Evolutionary conservation across 2,113 vertebrate species (phyloP), one percentile per base, ranked within the genome.

Genomic region (Epinephelus fuscoguttatus): DNA sequence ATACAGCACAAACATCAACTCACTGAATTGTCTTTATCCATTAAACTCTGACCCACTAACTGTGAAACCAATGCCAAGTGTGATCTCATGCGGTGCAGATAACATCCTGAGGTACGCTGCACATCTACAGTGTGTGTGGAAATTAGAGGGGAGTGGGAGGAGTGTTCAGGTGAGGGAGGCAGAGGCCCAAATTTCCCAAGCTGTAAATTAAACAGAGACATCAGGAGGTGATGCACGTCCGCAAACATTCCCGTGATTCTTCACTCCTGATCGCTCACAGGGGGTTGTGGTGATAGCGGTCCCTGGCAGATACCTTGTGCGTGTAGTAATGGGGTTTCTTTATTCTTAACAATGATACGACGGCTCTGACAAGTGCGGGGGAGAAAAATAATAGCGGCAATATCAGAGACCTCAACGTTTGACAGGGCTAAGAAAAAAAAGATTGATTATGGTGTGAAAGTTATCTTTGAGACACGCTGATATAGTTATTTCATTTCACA

Each of bases 211-310:
- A 89, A 89, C 67, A 49, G 61, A 80, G 66, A 82, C n/a, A 4
- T 75, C 62, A 73, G 64, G 77, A 3, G 76, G 62, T 72, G 85
- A 87, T 85, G 55, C 80, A 87, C 53, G 33, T 82, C 85, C 55
- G 74, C 87, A 88, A 78, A 91, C 90, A 91, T 90, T 92, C 88
- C 63, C 67, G 9, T 40, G 59, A 81, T 91, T 84, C 84, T n/a
- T 88, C 30, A 30, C 30, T 30, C 30, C 30, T 30, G 30, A 30
- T 30, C 30, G 30, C 30, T 30, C 77, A 30, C 30, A 30, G 30
- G 30, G 30, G 3, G 30, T 4, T 30, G 4, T 4, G 55, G 23
- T 45, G 79, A 82, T 59, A 45, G 56, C 49, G 23, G 73, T 27
- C 23, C 15, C 25, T 59, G 81, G 47, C 66, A 62, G 69, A 86